Evolutionary conservation across 2,888 invertebrate species (phyloP), one percentile per base, ranked within the genome.

Genomic region (Campoplex capitator): DNA sequence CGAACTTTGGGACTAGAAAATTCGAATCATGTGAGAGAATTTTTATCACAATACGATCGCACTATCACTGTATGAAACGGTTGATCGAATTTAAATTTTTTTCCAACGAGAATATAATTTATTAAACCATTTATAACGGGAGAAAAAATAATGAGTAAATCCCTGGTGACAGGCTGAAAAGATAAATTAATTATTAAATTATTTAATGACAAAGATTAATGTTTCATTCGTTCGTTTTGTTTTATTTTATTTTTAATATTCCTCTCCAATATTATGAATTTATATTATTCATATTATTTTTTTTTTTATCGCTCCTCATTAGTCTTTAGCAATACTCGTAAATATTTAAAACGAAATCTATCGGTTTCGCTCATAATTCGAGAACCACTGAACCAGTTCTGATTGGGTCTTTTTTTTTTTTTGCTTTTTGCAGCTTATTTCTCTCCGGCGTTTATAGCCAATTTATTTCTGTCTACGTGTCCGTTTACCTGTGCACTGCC

Each of bases 1-100:
- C 67, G 54, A 75, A 75, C 38, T 74, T 74, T 51, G 58, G 42
- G 67, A 32, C 58, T 23, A 42, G 65, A 67, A 23, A 23, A 54
- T 78, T 71, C 48, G 13, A 35, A 16, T 2, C 7, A n/a, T 2
- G 38, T 28, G 11, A 32, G 32, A 9, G 38, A 70, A 79, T 79
- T 71, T 8, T 67, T 56, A 45, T 58, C 42, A 56, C 28, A 6
- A 35, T 35, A 48, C 13, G n/a, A 58, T 62, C 70, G 45, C 18
- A 3, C 18, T 51, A 42, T 78, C 28, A 13, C 16, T n/a, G 65
- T 48, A 8, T 35, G n/a, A 35, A 54, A 23, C 23, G 13, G n/a
- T 42, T 56, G 23, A 42, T 68, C 13, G 4, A 38, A 35, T 74
- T 74, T 23, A 4, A 16, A 8, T 0, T 28, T 23, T 11, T 2